Base-by-base conservation (phyloP, 2,888 invertebrate species). In the Ctenicera cuprea region DNA sequence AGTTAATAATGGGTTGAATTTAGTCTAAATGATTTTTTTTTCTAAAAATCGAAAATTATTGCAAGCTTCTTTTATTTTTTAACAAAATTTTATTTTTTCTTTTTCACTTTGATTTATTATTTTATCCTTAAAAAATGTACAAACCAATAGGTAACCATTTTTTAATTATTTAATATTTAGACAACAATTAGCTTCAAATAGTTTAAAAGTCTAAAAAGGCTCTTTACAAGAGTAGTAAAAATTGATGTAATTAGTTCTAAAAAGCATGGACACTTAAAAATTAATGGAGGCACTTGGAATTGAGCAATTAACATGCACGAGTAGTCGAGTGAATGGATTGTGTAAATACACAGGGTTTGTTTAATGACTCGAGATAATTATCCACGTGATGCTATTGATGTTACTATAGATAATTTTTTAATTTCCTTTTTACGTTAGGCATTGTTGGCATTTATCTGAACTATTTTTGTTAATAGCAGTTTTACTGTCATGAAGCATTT, bases 311-410 rank as follows among this genome's bases (percentile, higher is more conserved):
- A 41, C 41, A 41, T n/a, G 41, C 41, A 41, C 1, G 8, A 9
- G 9, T 8, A 9, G 33, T 33, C 2, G 5, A 33, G 1, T 33
- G 33, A 33, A 33, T 9, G 9, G 33, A 9, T 8, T 5, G 7
- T 33, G 33, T 33, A 43, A 16, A 14, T n/a, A 43, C 14, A 12
- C 43, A 5, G 3, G 43, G 43, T 14, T 43, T 43, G 43, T 14
- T 43, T 16, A 41, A 41, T 41, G 41, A 43, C 43, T 43, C 3
- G 3, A 43, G 43, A 43, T 43, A 43, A 43, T 43, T 43, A n/a
- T 14, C n/a, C 43, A 43, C 14, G 38, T 43, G 43, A 14, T 16
- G 16, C 43, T 43, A 41, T 12, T 41, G 41, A n/a, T 26, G 26
- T 26, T 26, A 26, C 26, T 26, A 26, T 26, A 41, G 41, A 41